These are phyloP conservation scores for Eptesicus fuscus DNA, from an alignment of 2,113 vertebrate species.

Conservation along the genomic window DNA sequence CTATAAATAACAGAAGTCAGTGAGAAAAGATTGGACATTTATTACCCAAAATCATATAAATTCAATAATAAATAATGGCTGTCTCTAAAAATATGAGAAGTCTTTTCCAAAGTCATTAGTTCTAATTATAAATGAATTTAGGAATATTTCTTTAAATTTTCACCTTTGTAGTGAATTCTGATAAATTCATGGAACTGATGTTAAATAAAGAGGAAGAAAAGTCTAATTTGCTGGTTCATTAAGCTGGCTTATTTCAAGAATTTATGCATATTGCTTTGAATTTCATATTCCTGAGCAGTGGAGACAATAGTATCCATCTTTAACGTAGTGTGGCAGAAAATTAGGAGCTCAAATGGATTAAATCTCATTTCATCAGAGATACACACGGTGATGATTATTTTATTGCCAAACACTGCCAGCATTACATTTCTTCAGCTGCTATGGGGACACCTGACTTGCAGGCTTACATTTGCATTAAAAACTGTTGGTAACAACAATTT, in stretches of 20 bases:
- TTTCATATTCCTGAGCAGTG: constrained; percentile 78
- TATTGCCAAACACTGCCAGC: constrained; percentile 80
- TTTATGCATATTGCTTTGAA: constrained; percentile 78
- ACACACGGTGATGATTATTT: constrained; percentile 79
- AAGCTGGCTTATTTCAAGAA: constrained; percentile 81
- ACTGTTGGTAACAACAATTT: not conserved
- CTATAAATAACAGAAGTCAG: constrained; percentile 74
- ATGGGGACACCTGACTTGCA: constrained; percentile 68
- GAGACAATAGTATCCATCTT: constrained; percentile 80
- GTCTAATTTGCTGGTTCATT: constrained; percentile 87
- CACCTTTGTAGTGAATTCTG: constrained; percentile 80
- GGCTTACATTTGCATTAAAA: constrained; percentile 65
- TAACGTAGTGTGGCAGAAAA: constrained; percentile 82
- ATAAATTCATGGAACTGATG: constrained; percentile 81
- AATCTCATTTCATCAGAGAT: constrained; percentile 82
- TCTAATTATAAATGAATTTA: constrained; percentile 81
- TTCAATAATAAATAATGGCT: constrained; percentile 81
- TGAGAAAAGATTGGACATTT: constrained; percentile 66
- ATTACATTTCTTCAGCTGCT: constrained; percentile 71
- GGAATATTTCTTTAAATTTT: constrained; percentile 76
- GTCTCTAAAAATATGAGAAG: constrained; percentile 72
- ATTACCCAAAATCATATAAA: constrained; percentile 75
- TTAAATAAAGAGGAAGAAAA: constrained; percentile 88
- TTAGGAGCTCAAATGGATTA: constrained; percentile 82
- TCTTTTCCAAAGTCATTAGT: constrained; percentile 80